Evolutionary conservation across 2,113 vertebrate species (phyloP).

Genomic region (Pagrus major): DNA sequence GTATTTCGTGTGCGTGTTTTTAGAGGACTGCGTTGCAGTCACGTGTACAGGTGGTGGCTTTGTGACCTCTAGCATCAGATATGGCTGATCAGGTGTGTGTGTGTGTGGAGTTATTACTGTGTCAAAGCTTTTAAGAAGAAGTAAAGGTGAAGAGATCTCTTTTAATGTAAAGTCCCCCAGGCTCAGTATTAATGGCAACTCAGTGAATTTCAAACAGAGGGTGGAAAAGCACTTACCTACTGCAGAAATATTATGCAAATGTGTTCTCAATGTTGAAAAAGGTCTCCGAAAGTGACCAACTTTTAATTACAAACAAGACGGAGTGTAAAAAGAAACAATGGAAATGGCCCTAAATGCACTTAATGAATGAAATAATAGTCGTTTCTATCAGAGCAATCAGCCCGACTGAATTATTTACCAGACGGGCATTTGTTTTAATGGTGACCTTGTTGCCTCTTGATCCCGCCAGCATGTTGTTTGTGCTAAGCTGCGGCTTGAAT

Average conservation of each 20-base stretch:
- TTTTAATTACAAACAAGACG: background rate
- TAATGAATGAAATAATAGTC: background rate
- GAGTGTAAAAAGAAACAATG: background rate
- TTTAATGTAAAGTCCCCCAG: background rate
- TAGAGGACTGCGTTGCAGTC: background rate
- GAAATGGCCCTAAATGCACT: background rate
- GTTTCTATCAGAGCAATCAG: slow-evolving; percentile 3
- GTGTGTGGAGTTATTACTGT: background rate
- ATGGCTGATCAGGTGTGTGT: background rate
- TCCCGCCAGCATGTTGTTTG: slow-evolving; percentile 6
- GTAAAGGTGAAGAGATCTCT: background rate
- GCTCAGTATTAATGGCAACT: background rate
- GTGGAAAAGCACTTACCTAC: background rate
- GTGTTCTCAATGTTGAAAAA: background rate
- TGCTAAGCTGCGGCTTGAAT: background rate
- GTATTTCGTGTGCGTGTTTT: background rate
- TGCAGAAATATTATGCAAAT: background rate
- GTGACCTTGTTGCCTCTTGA: background rate
- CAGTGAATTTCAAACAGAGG: background rate
- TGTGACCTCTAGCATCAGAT: background rate
- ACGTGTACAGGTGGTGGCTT: background rate
- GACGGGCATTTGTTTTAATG: slow-evolving; percentile 11
- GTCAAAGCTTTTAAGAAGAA: background rate
- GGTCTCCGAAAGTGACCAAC: background rate
- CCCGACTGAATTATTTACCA: slow-evolving; percentile 3